Conservation (phyloP, 2,113 vertebrate species). For the Zootoca vivipara region DNA sequence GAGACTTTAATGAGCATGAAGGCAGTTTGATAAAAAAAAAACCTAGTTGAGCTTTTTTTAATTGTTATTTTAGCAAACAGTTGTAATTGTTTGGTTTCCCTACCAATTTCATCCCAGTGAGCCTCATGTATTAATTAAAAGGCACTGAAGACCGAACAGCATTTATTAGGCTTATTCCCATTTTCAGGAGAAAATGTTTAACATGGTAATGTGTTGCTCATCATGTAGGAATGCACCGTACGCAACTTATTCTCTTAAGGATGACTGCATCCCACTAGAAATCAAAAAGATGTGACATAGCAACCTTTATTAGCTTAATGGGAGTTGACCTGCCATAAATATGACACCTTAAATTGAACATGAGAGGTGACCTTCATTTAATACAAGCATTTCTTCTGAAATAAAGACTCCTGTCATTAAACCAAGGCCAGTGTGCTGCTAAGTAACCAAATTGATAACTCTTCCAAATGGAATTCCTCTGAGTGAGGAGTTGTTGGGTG, state of each 20-base stretch:
- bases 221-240: neutral
- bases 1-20: neutral
- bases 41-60: neutral
- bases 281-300: conserved; percentile 1
- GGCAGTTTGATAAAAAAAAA: neutral
- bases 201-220: neutral
- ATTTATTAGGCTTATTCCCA: neutral
- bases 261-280: neutral
- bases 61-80: neutral
- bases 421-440: neutral
- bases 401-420: neutral
- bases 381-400: conserved; percentile 2
- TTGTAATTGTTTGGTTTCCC: neutral
- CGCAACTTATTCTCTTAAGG: neutral
- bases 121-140: neutral
- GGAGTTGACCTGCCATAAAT: conserved; percentile 7
- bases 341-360: neutral
- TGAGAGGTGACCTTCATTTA: neutral
- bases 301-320: neutral
- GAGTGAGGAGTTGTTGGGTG: neutral
- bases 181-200: neutral
- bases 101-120: neutral
- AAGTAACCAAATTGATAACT: neutral
- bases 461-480: neutral
- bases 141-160: neutral